phyloP scores from a whole-genome alignment of 2,113 vertebrate species.

The Porphyrio hochstetteri region DNA sequence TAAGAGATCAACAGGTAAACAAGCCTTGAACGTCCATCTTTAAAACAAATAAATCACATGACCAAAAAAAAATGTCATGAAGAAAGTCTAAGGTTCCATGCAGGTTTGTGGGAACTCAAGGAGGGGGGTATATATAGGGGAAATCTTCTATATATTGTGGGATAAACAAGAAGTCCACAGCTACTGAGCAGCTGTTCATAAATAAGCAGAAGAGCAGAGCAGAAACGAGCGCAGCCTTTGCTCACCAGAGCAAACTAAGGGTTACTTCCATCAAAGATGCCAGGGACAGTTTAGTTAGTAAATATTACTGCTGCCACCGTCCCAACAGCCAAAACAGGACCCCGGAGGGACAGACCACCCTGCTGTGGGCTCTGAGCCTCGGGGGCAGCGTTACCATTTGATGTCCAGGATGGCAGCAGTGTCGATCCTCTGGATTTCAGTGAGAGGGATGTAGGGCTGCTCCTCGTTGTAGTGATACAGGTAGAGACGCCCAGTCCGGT shows the following conservation, averaged over 20 bases:
- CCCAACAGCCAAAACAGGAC: neutral
- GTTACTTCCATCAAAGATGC: neutral
- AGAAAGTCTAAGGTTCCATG: neutral
- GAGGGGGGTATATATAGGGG: neutral
- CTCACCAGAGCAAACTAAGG: neutral
- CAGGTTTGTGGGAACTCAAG: too few species aligned
- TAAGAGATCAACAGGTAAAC: slow-evolving; percentile 47
- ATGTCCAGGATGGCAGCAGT: slow-evolving; percentile 87
- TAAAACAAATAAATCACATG: too few species aligned
- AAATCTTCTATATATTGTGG: neutral
- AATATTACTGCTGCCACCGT: neutral
- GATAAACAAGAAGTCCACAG: neutral
- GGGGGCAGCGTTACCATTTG: slow-evolving; percentile 81
- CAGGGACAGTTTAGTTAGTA: neutral
- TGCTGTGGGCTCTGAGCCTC: neutral
- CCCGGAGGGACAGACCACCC: neutral
- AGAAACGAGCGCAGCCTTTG: neutral
- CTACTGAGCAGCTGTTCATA: neutral
- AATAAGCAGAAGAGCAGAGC: neutral
- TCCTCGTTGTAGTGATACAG: slow-evolving; percentile 82
- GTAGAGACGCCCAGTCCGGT: slow-evolving; percentile 86
- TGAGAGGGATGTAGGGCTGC: slow-evolving; percentile 72
- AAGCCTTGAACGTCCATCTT: neutral
- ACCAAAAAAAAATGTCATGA: neutral
- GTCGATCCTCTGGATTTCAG: slow-evolving; percentile 85